phyloP scores from a whole-genome alignment of 2,888 invertebrate genomes.

The Aproaerema taeniolella region DNA sequence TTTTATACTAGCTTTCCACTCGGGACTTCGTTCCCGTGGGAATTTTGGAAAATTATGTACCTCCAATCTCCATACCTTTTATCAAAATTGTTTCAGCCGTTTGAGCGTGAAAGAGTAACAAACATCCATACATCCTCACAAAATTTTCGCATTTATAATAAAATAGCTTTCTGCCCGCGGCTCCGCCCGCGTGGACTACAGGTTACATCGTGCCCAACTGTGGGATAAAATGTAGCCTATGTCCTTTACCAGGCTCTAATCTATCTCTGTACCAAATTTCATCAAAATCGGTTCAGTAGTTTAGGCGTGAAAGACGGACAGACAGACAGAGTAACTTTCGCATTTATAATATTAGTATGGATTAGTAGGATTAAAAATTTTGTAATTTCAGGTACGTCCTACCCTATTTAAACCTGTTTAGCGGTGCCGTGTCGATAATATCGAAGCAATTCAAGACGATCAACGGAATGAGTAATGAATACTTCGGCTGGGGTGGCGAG shows the following conservation, averaged over 20 bases:
- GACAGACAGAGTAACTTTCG: not conserved
- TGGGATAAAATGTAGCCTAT: not conserved
- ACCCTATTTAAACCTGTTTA: slow-evolving; percentile 39
- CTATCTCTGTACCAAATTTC: not conserved
- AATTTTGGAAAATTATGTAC: too few relatives aligned
- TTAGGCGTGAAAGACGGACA: not conserved
- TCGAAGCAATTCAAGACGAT: slow-evolving; percentile 44
- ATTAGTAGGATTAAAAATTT: not conserved
- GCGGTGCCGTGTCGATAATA: slow-evolving; percentile 56
- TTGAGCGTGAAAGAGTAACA: too few relatives aligned
- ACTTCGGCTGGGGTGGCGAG: slow-evolving; percentile 64
- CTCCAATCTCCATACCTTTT: too few relatives aligned
- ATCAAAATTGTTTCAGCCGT: too few relatives aligned
- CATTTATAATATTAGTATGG: not conserved
- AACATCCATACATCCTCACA: too few relatives aligned
- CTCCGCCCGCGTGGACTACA: too few relatives aligned
- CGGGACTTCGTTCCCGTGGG: too few relatives aligned
- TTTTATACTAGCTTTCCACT: too few relatives aligned
- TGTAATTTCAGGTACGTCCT: slow-evolving; percentile 27
- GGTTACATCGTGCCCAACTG: too few relatives aligned
- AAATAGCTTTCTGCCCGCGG: too few relatives aligned
- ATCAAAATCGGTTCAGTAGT: too few relatives aligned
- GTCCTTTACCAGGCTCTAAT: not conserved
- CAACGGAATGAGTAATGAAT: slow-evolving; percentile 61
- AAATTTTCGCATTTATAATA: too few relatives aligned